Percentiles rank a stretch among this genome's conserved stretches.
These are phyloP conservation scores for Dendropsophus ebraccatus DNA, from an alignment of 2,113 vertebrate species.

Conservation along the genomic window DNA sequence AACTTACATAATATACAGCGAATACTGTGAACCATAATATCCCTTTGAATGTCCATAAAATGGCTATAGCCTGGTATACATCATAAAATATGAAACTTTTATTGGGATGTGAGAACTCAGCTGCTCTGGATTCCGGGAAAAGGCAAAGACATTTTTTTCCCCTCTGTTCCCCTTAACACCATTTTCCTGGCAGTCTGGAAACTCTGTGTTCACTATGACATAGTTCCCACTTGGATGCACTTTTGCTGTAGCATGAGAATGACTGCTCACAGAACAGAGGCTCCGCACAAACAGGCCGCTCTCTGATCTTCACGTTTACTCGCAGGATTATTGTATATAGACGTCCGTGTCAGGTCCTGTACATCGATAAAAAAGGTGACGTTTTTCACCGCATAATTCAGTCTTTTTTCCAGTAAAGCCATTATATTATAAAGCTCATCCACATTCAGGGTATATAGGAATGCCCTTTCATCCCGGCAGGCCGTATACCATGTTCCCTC, in stretches of 20 bases:
- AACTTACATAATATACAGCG: too few relatives aligned
- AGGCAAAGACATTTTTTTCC: constrained; percentile 58
- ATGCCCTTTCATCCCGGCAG: too few relatives aligned
- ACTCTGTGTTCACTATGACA: constrained; percentile 59
- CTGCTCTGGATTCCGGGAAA: constrained; percentile 9
- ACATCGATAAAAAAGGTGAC: too few relatives aligned
- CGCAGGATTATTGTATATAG: too few relatives aligned
- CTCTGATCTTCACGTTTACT: neutral
- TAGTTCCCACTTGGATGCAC: constrained; percentile 63
- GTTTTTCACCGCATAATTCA: too few relatives aligned
- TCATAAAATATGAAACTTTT: constrained; percentile 25
- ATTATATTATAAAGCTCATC: too few relatives aligned
- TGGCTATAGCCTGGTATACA: neutral
- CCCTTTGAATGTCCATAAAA: too few relatives aligned
- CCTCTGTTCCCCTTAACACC: constrained; percentile 55
- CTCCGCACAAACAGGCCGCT: neutral
- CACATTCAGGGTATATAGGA: too few relatives aligned
- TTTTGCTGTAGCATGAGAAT: constrained; percentile 61
- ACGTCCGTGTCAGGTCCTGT: too few relatives aligned
- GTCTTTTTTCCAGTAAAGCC: too few relatives aligned
- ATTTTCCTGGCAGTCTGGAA: constrained; percentile 62
- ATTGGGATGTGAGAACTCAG: neutral
- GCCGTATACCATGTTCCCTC: too few relatives aligned
- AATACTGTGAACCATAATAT: too few relatives aligned
- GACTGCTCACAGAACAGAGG: constrained; percentile 55